phyloP scores from a whole-genome alignment of 2,888 invertebrate genomes.

The Aethes cnicana region DNA sequence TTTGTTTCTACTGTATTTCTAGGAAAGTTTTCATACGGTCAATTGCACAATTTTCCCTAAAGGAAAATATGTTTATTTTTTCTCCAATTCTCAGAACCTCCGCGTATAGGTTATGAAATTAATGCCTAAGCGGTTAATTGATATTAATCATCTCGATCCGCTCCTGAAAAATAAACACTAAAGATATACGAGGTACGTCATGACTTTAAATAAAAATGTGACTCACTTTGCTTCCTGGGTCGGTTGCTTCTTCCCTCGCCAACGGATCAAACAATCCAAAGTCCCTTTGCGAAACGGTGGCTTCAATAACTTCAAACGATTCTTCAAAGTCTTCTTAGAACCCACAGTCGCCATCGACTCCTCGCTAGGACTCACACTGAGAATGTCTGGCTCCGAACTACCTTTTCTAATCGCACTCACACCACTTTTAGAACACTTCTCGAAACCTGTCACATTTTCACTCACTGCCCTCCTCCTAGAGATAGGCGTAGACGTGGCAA shows the following conservation, averaged over 20 bases:
- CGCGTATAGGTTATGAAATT: too few relatives aligned
- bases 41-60: too few relatives aligned
- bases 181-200: constrained; percentile 1
- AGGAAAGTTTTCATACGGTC: too few relatives aligned
- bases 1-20: too few relatives aligned
- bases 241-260: constrained; percentile 67
- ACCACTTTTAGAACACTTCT: constrained; percentile 59
- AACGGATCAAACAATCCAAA: constrained; percentile 70
- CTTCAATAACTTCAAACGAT: constrained; percentile 65
- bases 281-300: constrained; percentile 67
- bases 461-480: constrained; percentile 62
- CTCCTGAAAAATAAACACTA: constrained; percentile 1
- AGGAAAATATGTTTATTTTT: too few relatives aligned
- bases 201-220: constrained; percentile 24
- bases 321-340: constrained; percentile 58
- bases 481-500: constrained; percentile 68
- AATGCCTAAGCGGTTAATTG: too few relatives aligned
- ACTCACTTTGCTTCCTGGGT: constrained; percentile 63
- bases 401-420: constrained; percentile 63
- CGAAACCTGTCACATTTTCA: constrained; percentile 63
- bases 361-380: constrained; percentile 53
- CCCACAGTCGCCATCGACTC: constrained; percentile 51
- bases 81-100: constrained; percentile 1
- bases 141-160: constrained; percentile 6
- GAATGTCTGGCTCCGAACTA: constrained; percentile 68